Percentiles rank a stretch among this genome's conserved stretches.
Evolutionary conservation across 30 jellyfish, hydroid and myxozoan genomes (phyloP).

Genomic region (Aurelia sp.): DNA sequence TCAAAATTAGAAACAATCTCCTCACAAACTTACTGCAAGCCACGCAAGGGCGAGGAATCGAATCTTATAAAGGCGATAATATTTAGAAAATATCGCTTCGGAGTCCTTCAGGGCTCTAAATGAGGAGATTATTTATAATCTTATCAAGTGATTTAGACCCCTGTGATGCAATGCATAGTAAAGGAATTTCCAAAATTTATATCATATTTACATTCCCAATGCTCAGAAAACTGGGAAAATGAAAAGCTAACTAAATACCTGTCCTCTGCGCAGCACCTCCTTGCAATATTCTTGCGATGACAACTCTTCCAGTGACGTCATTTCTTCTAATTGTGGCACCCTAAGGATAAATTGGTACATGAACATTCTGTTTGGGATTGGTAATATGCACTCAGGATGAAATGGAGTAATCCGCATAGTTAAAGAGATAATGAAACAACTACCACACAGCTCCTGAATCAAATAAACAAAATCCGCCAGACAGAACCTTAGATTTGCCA

Average conservation of each 20-base stretch:
- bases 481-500: too few relatives aligned
- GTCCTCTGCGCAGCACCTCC: conserved; percentile 74
- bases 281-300: conserved; percentile 62
- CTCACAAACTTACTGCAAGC: too few relatives aligned
- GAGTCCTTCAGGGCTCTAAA: too few relatives aligned
- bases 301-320: conserved; percentile 27
- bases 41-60: too few relatives aligned
- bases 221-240: not conserved
- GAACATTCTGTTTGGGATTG: too few relatives aligned
- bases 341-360: not conserved
- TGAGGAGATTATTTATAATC: too few relatives aligned
- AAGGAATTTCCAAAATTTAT: not conserved
- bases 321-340: conserved; percentile 67
- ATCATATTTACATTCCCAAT: not conserved
- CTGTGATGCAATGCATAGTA: not conserved
- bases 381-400: not conserved
- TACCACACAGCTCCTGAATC: too few relatives aligned
- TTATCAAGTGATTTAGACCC: too few relatives aligned
- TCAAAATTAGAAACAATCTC: too few relatives aligned
- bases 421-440: not conserved
- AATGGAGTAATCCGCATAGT: not conserved
- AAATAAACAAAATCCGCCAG: too few relatives aligned
- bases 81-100: too few relatives aligned
- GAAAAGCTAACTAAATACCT: conserved; percentile 34
- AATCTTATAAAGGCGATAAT: too few relatives aligned